Evolutionary conservation across 1,140 invertebrate species (phyloP).

Genomic region (Triops cancriformis): DNA sequence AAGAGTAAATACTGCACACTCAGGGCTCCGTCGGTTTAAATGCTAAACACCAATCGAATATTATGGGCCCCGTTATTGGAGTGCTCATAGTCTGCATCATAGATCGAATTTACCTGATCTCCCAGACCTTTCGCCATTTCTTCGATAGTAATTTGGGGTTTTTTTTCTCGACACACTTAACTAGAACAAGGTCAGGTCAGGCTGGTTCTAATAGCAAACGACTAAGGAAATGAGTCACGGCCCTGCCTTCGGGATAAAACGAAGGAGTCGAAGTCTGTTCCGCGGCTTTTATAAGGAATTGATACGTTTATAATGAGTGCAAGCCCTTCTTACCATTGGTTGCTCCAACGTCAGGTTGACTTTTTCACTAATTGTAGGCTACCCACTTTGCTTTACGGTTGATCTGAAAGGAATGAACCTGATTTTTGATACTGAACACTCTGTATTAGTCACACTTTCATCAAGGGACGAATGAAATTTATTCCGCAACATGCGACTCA

Average conservation of each 20-base stretch:
- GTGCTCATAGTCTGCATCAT: background rate
- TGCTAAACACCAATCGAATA: background rate
- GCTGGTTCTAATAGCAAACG: background rate
- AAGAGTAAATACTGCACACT: background rate
- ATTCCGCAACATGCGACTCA: background rate
- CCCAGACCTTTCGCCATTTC: background rate
- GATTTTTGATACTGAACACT: background rate
- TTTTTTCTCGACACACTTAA: background rate
- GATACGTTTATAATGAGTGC: background rate
- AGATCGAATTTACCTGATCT: background rate
- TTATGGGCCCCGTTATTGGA: background rate
- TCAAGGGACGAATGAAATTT: background rate
- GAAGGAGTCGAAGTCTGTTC: background rate
- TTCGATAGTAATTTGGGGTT: background rate
- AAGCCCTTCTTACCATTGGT: background rate
- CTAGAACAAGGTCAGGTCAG: slow-evolving; percentile 9
- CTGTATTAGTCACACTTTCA: background rate
- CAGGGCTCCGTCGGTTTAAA: background rate
- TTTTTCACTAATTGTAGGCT: background rate
- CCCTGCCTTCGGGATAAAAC: background rate
- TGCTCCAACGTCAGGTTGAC: background rate
- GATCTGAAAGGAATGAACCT: background rate
- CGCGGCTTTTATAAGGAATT: background rate
- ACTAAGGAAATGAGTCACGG: slow-evolving; percentile 1
- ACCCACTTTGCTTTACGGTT: background rate